Base-by-base conservation (phyloP, 2,113 vertebrate species). In the Scytalopus superciliaris region DNA sequence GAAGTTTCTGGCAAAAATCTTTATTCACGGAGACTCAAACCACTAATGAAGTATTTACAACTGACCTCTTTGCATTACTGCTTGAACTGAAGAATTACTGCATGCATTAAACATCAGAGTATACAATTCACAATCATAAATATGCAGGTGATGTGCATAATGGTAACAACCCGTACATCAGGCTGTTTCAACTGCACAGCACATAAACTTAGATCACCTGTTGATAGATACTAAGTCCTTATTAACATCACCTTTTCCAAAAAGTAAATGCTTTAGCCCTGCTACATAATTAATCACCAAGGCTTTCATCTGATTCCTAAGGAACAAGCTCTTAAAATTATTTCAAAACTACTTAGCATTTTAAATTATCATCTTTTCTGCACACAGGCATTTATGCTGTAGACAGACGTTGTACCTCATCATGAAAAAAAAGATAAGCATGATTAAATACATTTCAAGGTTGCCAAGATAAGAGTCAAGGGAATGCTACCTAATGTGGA, bases 331-430 rank as follows among this genome's bases (percentile, higher is more conserved):
- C 79, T 67, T 22, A 60, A 92, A 92, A 95, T 90, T 67, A 87
- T 87, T 97, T 94, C 87, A 87, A 94, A 97, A 68, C 74, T 90
- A 80, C 18, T 96, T 95, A 94, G 78, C 75, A 94, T 90, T 97
- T 92, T 66, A 97, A 96, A 96, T 77, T 79, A 87, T 30, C 89
- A 78, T 67, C 63, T 56, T 83, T 55, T 78, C 45, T 93, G 62
- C 45, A 76, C 37, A 83, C 44, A 87, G 60, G 85, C 45, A 81
- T 91, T 96, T 86, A 82, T 66, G 76, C 73, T 76, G 84, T 19
- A 97, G 80, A 92, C 2, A 93, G 76, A 77, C n/a, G n/a, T n/a
- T 81, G 72, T 30, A 94, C 79, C 67, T 94, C 95, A 88, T 75
- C 67, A 81, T 37, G 59, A 64, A 78, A 60, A 92, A 85, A 74